Percentiles rank a stretch among this genome's conserved stretches.
Evolutionary conservation across 2,888 invertebrate genomes (phyloP).

Genomic region (Tubiluchus corallicola): DNA sequence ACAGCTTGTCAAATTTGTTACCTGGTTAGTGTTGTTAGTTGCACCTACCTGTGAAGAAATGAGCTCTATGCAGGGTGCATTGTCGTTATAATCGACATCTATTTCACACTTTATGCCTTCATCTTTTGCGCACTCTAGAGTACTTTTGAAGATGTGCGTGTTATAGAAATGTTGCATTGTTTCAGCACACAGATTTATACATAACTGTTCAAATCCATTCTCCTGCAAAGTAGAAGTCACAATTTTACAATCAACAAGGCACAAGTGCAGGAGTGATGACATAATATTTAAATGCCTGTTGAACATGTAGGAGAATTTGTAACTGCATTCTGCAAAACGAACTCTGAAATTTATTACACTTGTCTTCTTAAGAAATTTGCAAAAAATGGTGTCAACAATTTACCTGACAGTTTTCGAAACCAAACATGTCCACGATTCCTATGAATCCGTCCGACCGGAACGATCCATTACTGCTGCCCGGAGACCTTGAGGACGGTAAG

Average conservation of each 20-base stretch:
- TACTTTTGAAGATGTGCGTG: conserved; percentile 84
- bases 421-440: conserved; percentile 89
- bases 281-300: conserved; percentile 4
- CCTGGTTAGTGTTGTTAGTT: no score
- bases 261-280: conserved; percentile 4
- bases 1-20: no score
- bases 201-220: conserved; percentile 73
- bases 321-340: no score
- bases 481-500: no score
- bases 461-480: no score
- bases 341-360: no score
- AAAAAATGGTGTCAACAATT: conserved; percentile 7
- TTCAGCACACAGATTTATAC: conserved; percentile 85
- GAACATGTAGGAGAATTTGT: no score
- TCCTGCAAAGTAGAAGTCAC: conserved; percentile 33
- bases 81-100: conserved; percentile 82
- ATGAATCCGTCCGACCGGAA: conserved; percentile 88
- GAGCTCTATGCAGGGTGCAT: conserved; percentile 84
- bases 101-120: conserved; percentile 76
- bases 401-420: conserved; percentile 71
- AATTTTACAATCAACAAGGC: background rate
- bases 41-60: conserved; percentile 60
- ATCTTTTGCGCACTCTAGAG: conserved; percentile 77
- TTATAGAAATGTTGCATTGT: conserved; percentile 96
- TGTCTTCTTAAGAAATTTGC: conserved; percentile 8